phyloP scores from a whole-genome alignment of 2,797 vertebrate genomes.

The Enteromius argenteus region DNA sequence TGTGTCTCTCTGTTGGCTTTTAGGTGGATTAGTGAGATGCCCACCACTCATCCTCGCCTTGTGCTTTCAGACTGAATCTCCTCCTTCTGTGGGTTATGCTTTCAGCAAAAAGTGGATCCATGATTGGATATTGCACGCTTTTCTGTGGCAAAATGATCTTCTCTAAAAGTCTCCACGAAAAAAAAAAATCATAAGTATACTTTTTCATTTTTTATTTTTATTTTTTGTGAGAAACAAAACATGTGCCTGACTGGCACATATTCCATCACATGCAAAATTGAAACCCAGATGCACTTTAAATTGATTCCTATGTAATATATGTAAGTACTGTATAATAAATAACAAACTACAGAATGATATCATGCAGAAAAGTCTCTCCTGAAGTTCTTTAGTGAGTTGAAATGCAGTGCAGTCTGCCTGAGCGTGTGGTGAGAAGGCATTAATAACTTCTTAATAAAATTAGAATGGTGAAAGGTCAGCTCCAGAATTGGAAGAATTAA shows the following conservation, averaged over 20 bases:
- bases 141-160: slow-evolving; percentile 15
- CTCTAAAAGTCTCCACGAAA: not conserved
- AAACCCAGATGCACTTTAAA: slow-evolving; percentile 1
- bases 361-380: not conserved
- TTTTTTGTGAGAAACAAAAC: not conserved
- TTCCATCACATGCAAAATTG: not conserved
- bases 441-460: slow-evolving; percentile 59
- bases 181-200: not conserved
- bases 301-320: slow-evolving; percentile 2
- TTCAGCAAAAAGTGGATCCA: slow-evolving; percentile 22
- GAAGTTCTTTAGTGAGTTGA: slow-evolving; percentile 9
- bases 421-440: slow-evolving; percentile 33
- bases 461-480: slow-evolving; percentile 60
- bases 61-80: slow-evolving; percentile 56
- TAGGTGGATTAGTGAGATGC: slow-evolving; percentile 69
- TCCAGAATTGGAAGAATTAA: slow-evolving; percentile 44
- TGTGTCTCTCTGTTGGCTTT: slow-evolving; percentile 26
- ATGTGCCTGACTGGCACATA: not conserved
- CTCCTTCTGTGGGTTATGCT: not conserved
- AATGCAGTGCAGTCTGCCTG: slow-evolving; percentile 10
- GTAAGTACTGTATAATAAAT: slow-evolving; percentile 26
- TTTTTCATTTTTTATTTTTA: not conserved
- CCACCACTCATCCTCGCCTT: slow-evolving; percentile 58
- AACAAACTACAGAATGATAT: slow-evolving; percentile 8
- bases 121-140: slow-evolving; percentile 3